Conservation (phyloP, 2,797 vertebrate species). For the Mareca penelope region DNA sequence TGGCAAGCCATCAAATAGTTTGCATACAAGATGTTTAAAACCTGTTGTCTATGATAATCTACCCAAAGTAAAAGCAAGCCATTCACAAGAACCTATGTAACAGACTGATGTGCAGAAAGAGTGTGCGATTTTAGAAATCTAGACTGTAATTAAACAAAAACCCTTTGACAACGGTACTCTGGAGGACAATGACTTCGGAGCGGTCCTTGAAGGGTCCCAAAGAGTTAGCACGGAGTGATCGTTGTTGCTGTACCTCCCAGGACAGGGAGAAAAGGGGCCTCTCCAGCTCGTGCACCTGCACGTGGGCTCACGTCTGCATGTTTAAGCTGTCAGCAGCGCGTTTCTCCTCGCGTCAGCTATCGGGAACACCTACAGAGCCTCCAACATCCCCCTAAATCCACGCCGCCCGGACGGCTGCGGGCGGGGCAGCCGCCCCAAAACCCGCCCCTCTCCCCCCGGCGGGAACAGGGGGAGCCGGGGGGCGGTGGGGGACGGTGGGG, state of each 20-base stretch:
- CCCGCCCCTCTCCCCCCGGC: not conserved
- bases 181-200: not conserved
- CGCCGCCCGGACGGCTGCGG: not conserved
- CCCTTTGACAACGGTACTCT: no score
- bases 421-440: not conserved
- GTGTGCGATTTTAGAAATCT: not conserved
- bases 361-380: not conserved
- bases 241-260: no score
- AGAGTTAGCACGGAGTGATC: not conserved
- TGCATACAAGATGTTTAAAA: not conserved
- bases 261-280: not conserved
- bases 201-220: not conserved
- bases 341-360: not conserved
- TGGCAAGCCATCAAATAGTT: not conserved
- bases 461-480: not conserved
- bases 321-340: not conserved
- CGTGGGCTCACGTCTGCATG: rapidly evolving
- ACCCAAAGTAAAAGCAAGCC: not conserved
- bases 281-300: rapidly evolving
- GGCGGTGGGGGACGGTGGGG: not conserved
- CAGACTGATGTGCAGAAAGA: not conserved
- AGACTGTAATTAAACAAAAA: no score
- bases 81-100: not conserved
- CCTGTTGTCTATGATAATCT: not conserved
- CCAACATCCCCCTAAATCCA: rapidly evolving